Evolutionary conservation across 2,113 vertebrate genomes (phyloP).

Genomic region (Oreotrochilus melanogaster): DNA sequence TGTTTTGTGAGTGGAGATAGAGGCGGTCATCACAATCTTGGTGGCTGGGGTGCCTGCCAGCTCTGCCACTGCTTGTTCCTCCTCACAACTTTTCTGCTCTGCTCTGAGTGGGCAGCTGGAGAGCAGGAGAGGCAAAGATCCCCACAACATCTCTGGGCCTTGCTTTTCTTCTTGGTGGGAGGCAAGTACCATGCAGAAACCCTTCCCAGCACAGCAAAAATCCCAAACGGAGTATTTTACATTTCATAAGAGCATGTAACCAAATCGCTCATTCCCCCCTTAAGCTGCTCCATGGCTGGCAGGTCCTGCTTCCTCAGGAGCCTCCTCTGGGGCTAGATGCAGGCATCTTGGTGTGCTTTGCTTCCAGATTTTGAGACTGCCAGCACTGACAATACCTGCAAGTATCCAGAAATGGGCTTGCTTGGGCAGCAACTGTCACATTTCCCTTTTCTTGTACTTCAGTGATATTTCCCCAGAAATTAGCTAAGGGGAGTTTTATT

Average conservation of each 20-base stretch:
- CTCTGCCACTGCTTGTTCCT: neutral
- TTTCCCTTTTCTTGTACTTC: neutral
- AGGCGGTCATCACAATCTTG: neutral
- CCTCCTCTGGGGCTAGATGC: rapidly evolving
- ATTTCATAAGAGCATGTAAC: neutral
- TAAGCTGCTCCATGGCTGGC: neutral
- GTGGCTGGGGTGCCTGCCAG: neutral
- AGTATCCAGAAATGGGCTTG: neutral
- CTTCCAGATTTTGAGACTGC: neutral
- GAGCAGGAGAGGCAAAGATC: neutral
- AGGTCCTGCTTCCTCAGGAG: neutral
- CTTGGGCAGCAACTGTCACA: neutral
- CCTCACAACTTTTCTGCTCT: neutral
- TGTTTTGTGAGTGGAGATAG: neutral
- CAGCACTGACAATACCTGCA: rapidly evolving
- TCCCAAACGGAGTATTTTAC: neutral
- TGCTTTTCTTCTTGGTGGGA: neutral
- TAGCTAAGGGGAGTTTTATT: neutral
- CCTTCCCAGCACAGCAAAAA: neutral
- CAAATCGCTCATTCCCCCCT: rapidly evolving
- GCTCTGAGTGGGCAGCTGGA: too few species aligned
- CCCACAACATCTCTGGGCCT: neutral
- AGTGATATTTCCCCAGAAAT: neutral
- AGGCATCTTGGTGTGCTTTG: rapidly evolving
- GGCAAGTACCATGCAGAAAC: neutral